Evolutionary conservation across 2,113 vertebrate species (phyloP).

Genomic region (Antigone vipio): DNA sequence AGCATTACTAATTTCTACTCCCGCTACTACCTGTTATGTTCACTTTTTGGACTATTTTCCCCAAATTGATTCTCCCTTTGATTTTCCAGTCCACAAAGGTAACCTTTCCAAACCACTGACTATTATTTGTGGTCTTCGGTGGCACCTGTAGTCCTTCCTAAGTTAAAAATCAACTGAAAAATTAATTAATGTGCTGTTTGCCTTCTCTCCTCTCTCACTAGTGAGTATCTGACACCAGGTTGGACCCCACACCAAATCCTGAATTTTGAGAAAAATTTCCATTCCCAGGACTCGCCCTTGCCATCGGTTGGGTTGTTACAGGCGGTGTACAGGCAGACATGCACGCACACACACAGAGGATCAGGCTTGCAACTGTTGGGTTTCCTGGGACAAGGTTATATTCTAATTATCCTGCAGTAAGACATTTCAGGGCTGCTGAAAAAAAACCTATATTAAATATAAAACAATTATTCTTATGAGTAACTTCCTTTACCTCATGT

Average conservation of each 20-base stretch:
- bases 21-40: background rate
- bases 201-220: background rate
- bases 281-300: background rate
- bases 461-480: background rate
- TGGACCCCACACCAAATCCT: background rate
- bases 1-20: background rate
- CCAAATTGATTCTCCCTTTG: background rate
- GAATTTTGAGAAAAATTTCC: background rate
- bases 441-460: background rate
- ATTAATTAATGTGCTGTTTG: background rate
- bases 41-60: background rate
- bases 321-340: background rate
- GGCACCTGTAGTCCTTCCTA: background rate
- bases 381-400: background rate
- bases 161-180: slow-evolving; percentile 5
- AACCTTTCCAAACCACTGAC: background rate
- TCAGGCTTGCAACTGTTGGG: background rate
- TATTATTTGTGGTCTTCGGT: background rate
- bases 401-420: background rate
- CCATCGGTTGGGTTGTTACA: background rate
- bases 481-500: background rate
- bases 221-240: background rate
- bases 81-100: background rate
- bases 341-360: background rate
- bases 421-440: background rate